phyloP scores from a whole-genome alignment of 2,113 vertebrate genomes.

The Cottus gobio region DNA sequence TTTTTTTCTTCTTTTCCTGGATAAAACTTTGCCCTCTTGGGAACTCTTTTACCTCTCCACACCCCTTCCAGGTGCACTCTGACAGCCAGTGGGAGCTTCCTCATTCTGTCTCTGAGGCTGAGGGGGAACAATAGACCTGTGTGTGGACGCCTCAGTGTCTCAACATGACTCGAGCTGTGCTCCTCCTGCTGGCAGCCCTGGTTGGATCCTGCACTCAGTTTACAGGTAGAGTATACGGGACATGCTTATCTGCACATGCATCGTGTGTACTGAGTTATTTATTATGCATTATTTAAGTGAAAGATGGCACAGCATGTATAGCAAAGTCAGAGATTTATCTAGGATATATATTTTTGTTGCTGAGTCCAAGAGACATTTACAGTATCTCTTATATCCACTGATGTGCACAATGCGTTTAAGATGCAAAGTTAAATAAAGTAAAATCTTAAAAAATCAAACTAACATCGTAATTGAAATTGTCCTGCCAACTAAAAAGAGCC shows the following conservation, averaged over 20 bases:
- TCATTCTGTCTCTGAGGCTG: constrained; percentile 39
- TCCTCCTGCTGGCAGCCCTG: constrained; percentile 54
- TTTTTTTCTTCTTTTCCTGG: background rate
- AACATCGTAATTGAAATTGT: background rate
- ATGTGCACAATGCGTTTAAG: background rate
- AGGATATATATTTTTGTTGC: background rate
- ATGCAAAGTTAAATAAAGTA: background rate
- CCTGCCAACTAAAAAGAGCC: background rate
- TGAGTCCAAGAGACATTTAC: background rate
- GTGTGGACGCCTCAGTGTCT: constrained; percentile 36
- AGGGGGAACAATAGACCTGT: constrained; percentile 10
- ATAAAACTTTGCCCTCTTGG: constrained; percentile 11
- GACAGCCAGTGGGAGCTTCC: background rate
- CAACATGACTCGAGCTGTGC: constrained; percentile 54
- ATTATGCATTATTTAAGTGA: background rate
- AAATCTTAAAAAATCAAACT: background rate
- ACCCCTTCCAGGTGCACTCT: constrained; percentile 30
- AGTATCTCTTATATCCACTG: background rate
- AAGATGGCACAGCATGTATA: background rate
- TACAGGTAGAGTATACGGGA: constrained; percentile 52
- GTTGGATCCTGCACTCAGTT: constrained; percentile 25
- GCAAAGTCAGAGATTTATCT: background rate
- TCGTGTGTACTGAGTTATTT: background rate
- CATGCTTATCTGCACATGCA: background rate
- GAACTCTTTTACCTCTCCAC: background rate